phyloP scores from a whole-genome alignment of 2,888 invertebrate genomes.

The Taenaris catops region DNA sequence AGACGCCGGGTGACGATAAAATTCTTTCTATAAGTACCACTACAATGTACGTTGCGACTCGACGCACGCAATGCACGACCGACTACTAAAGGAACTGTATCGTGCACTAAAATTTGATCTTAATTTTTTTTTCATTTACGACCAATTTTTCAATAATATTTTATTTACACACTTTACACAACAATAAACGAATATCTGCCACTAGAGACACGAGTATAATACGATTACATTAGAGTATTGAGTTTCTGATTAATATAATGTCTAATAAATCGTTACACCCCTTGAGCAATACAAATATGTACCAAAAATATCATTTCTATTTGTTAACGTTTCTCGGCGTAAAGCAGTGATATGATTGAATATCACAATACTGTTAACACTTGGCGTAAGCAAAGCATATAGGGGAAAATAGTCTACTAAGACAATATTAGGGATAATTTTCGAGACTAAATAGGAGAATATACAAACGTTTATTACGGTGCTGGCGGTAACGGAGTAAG shows the following conservation, averaged over 20 bases:
- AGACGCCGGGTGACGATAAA: constrained; percentile 42
- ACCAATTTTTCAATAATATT: constrained; percentile 38
- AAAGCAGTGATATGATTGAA: constrained; percentile 69
- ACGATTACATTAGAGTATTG: constrained; percentile 44
- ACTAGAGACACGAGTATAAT: constrained; percentile 29
- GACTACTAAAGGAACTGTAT: constrained; percentile 76
- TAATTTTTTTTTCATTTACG: constrained; percentile 30
- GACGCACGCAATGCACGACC: constrained; percentile 70
- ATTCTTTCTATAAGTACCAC: constrained; percentile 30
- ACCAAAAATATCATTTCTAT: constrained; percentile 69
- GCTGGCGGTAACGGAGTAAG: constrained; percentile 40
- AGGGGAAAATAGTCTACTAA: too few species aligned
- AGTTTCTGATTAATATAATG: constrained; percentile 42
- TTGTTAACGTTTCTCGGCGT: constrained; percentile 41
- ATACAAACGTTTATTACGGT: constrained; percentile 29
- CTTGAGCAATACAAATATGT: constrained; percentile 74
- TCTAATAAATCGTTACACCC: constrained; percentile 47
- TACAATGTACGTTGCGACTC: constrained; percentile 53
- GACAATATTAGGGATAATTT: too few species aligned
- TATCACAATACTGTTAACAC: constrained; percentile 51
- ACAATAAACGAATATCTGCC: constrained; percentile 35
- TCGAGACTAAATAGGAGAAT: too few species aligned
- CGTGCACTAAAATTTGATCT: constrained; percentile 72
- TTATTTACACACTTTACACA: constrained; percentile 51
- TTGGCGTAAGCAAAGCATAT: constrained; percentile 8